Evolutionary conservation across 2,888 invertebrate species (phyloP).

Genomic region (Amorpha juglandis): DNA sequence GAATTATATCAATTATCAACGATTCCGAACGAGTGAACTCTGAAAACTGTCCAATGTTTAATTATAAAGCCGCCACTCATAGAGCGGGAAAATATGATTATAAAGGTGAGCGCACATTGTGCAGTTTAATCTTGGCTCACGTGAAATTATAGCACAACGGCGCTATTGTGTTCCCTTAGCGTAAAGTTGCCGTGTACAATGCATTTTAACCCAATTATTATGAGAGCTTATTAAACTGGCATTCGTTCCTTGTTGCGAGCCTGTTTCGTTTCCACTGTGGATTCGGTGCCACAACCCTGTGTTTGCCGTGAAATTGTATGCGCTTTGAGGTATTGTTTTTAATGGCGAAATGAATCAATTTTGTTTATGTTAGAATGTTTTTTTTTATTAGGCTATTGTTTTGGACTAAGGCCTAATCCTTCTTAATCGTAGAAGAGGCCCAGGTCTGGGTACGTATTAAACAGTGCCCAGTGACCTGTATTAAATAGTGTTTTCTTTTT

Average conservation of each 20-base stretch:
- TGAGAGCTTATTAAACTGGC: conserved; percentile 48
- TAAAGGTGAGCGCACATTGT: conserved; percentile 20
- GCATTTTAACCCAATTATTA: conserved; percentile 54
- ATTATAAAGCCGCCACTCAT: conserved; percentile 17
- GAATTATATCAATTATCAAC: neutral
- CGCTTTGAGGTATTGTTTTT: conserved; percentile 14
- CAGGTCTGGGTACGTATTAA: no score
- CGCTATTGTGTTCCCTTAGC: conserved; percentile 32
- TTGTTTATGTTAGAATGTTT: conserved; percentile 3
- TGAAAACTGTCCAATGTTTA: conserved; percentile 20
- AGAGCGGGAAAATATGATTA: conserved; percentile 14
- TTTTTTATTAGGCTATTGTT: neutral
- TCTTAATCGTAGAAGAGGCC: no score
- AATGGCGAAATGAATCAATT: conserved; percentile 5
- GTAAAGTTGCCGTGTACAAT: conserved; percentile 42
- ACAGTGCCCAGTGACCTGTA: no score
- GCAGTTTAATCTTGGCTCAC: conserved; percentile 26
- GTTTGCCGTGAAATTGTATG: conserved; percentile 2
- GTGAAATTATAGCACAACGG: conserved; percentile 34
- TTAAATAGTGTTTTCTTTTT: no score
- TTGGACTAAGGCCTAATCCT: no score
- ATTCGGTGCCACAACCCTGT: neutral
- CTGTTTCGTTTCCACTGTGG: conserved; percentile 18
- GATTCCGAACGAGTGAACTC: conserved; percentile 7
- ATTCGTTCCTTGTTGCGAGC: conserved; percentile 21